Conservation (phyloP, 1,140 invertebrate genomes). For the Acromyrmex heyeri region DNA sequence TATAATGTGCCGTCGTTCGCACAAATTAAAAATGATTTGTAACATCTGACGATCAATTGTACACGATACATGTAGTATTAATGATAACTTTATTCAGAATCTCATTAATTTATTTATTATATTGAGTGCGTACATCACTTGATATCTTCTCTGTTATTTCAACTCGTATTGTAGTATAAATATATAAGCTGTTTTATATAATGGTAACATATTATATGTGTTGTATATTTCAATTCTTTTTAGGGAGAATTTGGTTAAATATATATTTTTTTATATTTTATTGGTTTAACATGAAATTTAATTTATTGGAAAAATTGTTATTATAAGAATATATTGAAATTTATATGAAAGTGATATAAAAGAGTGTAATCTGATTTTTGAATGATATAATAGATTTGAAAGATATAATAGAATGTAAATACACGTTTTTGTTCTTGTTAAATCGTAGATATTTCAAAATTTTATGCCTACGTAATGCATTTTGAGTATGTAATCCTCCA, state of each 20-base stretch:
- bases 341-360: neutral
- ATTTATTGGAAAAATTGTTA: neutral
- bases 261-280: neutral
- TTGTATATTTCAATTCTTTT: neutral
- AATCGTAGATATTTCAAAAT: neutral
- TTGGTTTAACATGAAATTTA: neutral
- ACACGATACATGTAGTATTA: neutral
- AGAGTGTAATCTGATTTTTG: neutral
- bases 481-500: neutral
- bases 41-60: conserved; percentile 35
- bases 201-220: neutral
- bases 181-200: no score
- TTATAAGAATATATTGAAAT: neutral
- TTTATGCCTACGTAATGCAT: neutral
- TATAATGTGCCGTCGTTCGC: conserved; percentile 3
- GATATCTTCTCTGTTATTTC: neutral
- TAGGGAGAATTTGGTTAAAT: neutral
- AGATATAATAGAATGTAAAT: neutral
- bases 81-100: conserved; percentile 6
- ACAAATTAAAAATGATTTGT: conserved; percentile 37
- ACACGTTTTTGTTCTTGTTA: neutral
- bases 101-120: conserved; percentile 51
- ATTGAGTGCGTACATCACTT: neutral
- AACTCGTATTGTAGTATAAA: neutral
- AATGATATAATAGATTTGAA: neutral